phyloP scores from a whole-genome alignment of 1,140 invertebrate species.

The Thereuonema tuberculata region DNA sequence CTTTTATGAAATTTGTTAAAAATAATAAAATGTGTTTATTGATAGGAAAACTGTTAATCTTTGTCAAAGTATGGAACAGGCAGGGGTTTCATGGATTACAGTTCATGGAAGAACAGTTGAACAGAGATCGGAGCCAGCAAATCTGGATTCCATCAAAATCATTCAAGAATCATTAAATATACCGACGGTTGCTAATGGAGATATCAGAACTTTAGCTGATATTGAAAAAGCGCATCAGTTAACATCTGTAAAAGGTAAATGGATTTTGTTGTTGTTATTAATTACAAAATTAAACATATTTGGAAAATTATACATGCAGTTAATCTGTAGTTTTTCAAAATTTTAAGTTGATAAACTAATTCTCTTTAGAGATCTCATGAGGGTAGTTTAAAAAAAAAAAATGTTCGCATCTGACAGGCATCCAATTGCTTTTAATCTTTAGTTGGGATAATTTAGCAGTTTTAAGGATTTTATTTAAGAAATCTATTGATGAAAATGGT shows the following conservation, averaged over 20 bases:
- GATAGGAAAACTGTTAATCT: conserved; percentile 47
- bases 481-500: too few relatives aligned
- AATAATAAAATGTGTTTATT: too few relatives aligned
- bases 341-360: not conserved
- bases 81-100: conserved; percentile 73
- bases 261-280: too few relatives aligned
- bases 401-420: too few relatives aligned
- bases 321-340: not conserved
- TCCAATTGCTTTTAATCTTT: too few relatives aligned
- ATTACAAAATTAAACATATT: too few relatives aligned
- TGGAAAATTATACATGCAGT: not conserved
- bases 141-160: conserved; percentile 52
- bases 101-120: conserved; percentile 77
- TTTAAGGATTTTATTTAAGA: too few relatives aligned
- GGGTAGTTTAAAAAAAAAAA: too few relatives aligned
- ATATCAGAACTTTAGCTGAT: conserved; percentile 56
- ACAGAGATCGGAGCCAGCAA: conserved; percentile 61
- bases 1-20: too few relatives aligned
- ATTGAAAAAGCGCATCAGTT: conserved; percentile 45
- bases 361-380: too few relatives aligned
- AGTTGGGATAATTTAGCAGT: too few relatives aligned
- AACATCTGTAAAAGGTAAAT: conserved; percentile 58
- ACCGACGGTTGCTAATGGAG: conserved; percentile 86
- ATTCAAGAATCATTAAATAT: conserved; percentile 56
- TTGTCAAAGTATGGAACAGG: conserved; percentile 62